Conservation (phyloP, 1,140 invertebrate genomes). For the Trichonephila clavata region DNA sequence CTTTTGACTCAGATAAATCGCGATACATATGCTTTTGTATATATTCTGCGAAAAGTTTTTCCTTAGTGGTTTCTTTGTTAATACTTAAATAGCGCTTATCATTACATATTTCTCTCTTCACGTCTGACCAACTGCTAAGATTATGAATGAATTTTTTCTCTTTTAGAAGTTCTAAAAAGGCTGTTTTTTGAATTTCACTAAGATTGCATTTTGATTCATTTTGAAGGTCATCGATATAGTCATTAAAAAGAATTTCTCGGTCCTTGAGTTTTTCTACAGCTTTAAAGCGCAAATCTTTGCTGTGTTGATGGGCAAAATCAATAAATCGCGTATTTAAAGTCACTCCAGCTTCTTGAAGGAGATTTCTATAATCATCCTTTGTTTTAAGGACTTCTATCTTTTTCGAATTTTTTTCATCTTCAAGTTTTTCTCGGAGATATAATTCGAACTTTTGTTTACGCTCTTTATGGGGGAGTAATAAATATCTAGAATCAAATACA, state of each 20-base stretch:
- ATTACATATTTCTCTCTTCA: slow-evolving; percentile 95
- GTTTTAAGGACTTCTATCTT: slow-evolving; percentile 95
- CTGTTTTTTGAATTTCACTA: slow-evolving; percentile 91
- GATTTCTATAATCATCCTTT: slow-evolving; percentile 93
- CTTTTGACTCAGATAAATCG: slow-evolving; percentile 80
- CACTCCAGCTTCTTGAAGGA: slow-evolving; percentile 94
- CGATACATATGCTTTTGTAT: slow-evolving; percentile 80
- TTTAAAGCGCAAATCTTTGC: slow-evolving; percentile 97
- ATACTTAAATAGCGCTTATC: slow-evolving; percentile 95
- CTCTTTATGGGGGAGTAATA: slow-evolving; percentile 96
- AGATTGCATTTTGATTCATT: slow-evolving; percentile 97
- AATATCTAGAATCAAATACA: slow-evolving; percentile 98
- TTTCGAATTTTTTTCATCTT: slow-evolving; percentile 97
- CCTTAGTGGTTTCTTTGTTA: slow-evolving; percentile 90
- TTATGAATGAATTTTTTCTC: slow-evolving; percentile 87
- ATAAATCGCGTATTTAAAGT: slow-evolving; percentile 97
- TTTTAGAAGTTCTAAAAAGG: slow-evolving; percentile 94
- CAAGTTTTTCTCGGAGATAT: slow-evolving; percentile 97
- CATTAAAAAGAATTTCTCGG: slow-evolving; percentile 96
- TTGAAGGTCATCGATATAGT: slow-evolving; percentile 94
- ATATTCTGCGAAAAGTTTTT: slow-evolving; percentile 97
- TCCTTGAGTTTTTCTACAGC: slow-evolving; percentile 98
- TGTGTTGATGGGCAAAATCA: slow-evolving; percentile 95
- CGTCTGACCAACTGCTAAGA: slow-evolving; percentile 94
- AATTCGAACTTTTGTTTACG: slow-evolving; percentile 98